phyloP scores from a whole-genome alignment of 1,140 invertebrate species.

The Hypsibius dujardini region DNA sequence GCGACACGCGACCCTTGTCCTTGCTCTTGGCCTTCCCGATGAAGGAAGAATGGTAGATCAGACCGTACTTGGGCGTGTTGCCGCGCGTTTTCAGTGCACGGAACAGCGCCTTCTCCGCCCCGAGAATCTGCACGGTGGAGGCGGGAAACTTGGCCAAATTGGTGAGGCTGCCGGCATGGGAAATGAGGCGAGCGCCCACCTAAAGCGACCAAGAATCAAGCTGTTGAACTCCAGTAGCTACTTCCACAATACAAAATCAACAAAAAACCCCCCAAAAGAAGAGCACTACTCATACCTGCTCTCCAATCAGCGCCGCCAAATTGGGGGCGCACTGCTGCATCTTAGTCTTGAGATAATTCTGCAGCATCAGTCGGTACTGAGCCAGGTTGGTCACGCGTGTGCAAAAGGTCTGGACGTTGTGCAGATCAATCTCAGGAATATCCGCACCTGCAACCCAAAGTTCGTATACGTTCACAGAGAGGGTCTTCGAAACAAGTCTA shows the following conservation, averaged over 20 bases:
- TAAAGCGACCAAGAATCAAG: slow-evolving; percentile 24
- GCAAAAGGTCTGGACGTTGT: slow-evolving; percentile 88
- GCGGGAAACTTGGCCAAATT: slow-evolving; percentile 96
- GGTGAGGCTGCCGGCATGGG: slow-evolving; percentile 86
- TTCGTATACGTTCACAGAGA: too few species aligned
- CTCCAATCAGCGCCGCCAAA: slow-evolving; percentile 75
- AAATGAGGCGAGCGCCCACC: slow-evolving; percentile 90
- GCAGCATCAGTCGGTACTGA: slow-evolving; percentile 67
- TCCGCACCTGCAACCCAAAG: slow-evolving; percentile 53
- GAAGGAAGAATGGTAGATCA: slow-evolving; percentile 91
- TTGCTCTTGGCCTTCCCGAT: slow-evolving; percentile 78
- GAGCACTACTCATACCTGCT: slow-evolving; percentile 44
- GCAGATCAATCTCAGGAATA: slow-evolving; percentile 78
- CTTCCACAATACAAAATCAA: slow-evolving; percentile 14
- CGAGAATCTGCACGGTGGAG: slow-evolving; percentile 93
- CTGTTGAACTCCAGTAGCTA: slow-evolving; percentile 1
- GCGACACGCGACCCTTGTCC: slow-evolving; percentile 88
- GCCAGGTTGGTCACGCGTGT: slow-evolving; percentile 63
- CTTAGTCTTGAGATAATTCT: slow-evolving; percentile 71
- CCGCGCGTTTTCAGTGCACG: slow-evolving; percentile 77
- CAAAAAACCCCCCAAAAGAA: slow-evolving; percentile 17
- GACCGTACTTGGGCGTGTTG: slow-evolving; percentile 96
- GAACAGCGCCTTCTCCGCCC: slow-evolving; percentile 89
- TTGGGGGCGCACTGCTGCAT: slow-evolving; percentile 93
- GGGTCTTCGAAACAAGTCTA: too few species aligned